Evolutionary conservation across 2,888 invertebrate species (phyloP).

Genomic region (Apeira syringaria): DNA sequence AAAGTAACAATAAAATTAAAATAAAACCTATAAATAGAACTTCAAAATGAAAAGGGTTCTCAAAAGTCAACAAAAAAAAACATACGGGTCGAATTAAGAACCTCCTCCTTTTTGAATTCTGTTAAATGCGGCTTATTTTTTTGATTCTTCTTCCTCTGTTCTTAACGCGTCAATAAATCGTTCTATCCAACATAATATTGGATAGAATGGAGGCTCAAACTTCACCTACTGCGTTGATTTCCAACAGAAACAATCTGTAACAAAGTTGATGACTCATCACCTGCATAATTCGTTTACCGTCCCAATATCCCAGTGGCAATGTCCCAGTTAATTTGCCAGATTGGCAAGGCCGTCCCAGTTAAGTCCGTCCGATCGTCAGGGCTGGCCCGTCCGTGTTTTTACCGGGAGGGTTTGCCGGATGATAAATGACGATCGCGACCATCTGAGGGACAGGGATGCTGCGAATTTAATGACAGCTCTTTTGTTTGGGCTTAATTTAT

Average conservation of each 20-base stretch:
- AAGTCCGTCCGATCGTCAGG: conserved; percentile 12
- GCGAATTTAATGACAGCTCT: conserved; percentile 52
- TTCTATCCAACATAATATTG: too few relatives aligned
- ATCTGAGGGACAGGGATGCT: conserved; percentile 50
- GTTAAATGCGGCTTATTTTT: too few relatives aligned
- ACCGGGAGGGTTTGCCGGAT: conserved; percentile 40
- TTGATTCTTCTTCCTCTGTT: too few relatives aligned
- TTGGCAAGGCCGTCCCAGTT: conserved; percentile 15
- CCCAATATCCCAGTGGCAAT: conserved; percentile 2
- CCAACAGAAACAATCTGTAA: not conserved
- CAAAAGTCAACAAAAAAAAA: too few relatives aligned
- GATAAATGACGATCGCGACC: conserved; percentile 53
- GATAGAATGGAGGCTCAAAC: too few relatives aligned
- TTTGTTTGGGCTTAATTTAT: conserved; percentile 14
- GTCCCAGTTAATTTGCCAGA: conserved; percentile 16
- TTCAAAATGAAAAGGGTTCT: too few relatives aligned
- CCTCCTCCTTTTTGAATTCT: too few relatives aligned
- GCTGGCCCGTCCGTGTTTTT: conserved; percentile 34
- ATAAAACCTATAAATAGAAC: too few relatives aligned
- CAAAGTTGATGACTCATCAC: conserved; percentile 12
- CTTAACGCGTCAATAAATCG: too few relatives aligned
- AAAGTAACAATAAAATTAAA: too few relatives aligned
- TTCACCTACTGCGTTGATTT: not conserved
- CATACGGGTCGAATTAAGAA: too few relatives aligned
- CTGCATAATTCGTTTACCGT: conserved; percentile 14